Conservation (phyloP, 2,797 vertebrate genomes). For the Gymnopithys bicolor region DNA sequence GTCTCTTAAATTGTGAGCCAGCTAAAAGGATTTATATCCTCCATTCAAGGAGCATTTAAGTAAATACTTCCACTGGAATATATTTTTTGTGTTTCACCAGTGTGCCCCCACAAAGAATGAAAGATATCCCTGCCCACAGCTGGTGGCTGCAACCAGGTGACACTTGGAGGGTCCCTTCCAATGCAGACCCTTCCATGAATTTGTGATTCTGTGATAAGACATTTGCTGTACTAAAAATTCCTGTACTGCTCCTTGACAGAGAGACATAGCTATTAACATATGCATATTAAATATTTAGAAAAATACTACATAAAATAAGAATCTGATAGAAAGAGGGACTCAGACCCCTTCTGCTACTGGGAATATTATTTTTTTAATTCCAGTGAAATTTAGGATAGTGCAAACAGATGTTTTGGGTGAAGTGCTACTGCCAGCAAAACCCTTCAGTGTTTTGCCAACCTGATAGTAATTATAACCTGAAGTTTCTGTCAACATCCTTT, state of each 20-base stretch:
- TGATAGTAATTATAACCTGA: background rate
- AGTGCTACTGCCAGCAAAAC: background rate
- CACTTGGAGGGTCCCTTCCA: background rate
- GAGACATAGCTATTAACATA: background rate
- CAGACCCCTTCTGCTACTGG: background rate
- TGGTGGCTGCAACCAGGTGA: background rate
- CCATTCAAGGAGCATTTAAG: constrained; percentile 30
- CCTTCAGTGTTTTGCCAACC: background rate
- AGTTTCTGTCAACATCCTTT: background rate
- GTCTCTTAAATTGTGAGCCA: constrained; percentile 53
- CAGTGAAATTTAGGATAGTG: background rate
- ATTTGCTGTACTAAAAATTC: background rate
- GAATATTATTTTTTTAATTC: background rate
- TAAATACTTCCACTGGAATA: constrained; percentile 6
- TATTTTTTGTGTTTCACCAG: background rate
- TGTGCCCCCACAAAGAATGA: background rate
- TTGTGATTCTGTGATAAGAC: background rate
- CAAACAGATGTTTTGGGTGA: background rate
- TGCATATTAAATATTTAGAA: background rate
- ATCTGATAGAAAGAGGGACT: background rate
- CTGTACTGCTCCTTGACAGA: background rate
- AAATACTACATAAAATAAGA: background rate
- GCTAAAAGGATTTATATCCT: constrained; percentile 57
- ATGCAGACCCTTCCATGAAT: background rate
- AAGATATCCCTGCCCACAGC: background rate